A percentile compares a stretch with the other conserved stretches of the same genome.
Evolutionary conservation across 2,888 invertebrate species (phyloP).

Genomic region (Drosophila kokeensis): DNA sequence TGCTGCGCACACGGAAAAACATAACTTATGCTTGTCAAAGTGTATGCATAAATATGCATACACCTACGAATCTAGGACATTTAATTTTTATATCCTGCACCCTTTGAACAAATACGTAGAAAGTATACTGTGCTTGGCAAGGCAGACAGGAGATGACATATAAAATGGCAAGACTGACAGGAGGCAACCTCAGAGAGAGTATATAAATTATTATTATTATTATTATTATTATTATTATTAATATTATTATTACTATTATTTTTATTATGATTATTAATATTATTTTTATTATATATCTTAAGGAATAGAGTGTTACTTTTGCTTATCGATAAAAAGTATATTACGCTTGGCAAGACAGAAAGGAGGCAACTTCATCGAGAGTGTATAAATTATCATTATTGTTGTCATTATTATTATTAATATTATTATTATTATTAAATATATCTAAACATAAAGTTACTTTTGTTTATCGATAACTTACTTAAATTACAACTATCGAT

Average conservation of each 20-base stretch:
- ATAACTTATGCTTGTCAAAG: constrained; percentile 18
- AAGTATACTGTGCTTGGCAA: not conserved
- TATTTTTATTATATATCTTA: not conserved
- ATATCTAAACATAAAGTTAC: no score
- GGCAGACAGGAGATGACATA: not conserved
- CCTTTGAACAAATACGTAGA: not conserved
- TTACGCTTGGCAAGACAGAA: not conserved
- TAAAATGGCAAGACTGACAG: not conserved
- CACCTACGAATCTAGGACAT: not conserved
- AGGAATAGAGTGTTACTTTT: not conserved
- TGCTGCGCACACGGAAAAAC: constrained; percentile 19
- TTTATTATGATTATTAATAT: not conserved
- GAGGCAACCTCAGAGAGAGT: not conserved
- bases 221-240: not conserved
- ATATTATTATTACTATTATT: not conserved
- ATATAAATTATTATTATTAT: not conserved
- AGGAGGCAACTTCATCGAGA: not conserved
- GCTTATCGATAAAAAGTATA: not conserved
- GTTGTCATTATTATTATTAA: not conserved
- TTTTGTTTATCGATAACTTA: not conserved
- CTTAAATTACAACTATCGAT: not conserved
- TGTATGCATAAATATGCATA: not conserved
- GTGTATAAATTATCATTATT: not conserved
- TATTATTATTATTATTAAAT: no score
- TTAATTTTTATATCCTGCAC: not conserved